Percentiles rank a stretch among this genome's conserved stretches.
phyloP scores from a whole-genome alignment of 2,113 vertebrate species.

The Himantopus leucocephalus region DNA sequence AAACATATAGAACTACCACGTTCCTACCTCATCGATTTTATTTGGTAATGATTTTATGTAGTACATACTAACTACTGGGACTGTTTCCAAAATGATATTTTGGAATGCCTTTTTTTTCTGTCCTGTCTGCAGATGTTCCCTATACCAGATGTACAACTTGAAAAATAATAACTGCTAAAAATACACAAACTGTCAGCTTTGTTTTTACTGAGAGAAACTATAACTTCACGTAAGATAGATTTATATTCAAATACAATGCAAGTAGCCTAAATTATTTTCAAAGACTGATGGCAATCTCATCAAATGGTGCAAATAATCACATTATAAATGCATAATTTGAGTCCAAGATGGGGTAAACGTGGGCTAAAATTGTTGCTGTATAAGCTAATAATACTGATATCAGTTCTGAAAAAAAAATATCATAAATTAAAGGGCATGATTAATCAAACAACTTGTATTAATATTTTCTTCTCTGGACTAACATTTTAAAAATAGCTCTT shows the following conservation, averaged over 20 bases:
- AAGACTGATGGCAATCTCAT: background rate
- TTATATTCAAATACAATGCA: background rate
- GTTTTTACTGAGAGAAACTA: background rate
- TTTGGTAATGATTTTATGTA: background rate
- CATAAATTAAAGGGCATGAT: background rate
- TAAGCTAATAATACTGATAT: background rate
- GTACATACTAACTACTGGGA: background rate
- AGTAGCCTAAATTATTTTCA: background rate
- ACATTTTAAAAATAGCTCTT: background rate
- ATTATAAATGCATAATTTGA: background rate
- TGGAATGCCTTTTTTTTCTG: background rate
- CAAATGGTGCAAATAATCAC: background rate
- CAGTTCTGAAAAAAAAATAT: background rate
- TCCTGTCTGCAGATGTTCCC: conserved; percentile 7
- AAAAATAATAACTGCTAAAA: conserved; percentile 40
- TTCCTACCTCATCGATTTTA: background rate
- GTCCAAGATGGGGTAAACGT: background rate
- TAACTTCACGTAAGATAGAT: background rate
- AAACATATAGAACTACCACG: background rate
- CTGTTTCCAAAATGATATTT: background rate
- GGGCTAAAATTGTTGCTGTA: background rate
- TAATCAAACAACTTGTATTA: background rate
- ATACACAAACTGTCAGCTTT: conserved; percentile 12
- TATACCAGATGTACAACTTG: conserved; percentile 22
- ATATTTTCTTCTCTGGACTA: background rate